Conservation (phyloP, 2,797 vertebrate genomes). For the Xenops minutus region DNA sequence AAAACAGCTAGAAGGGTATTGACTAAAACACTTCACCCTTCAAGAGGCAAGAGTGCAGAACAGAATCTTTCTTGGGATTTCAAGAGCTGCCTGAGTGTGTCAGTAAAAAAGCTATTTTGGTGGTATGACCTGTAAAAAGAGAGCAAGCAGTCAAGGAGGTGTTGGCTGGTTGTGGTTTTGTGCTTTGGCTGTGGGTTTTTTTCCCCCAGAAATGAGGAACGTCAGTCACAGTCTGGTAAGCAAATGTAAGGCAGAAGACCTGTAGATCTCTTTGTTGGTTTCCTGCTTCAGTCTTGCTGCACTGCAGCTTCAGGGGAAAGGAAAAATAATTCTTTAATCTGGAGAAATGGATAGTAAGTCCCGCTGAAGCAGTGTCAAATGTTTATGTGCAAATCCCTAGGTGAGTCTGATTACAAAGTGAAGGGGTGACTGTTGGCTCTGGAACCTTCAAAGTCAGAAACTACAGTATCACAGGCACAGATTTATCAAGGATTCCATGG, state of each 20-base stretch:
- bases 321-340: background rate
- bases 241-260: background rate
- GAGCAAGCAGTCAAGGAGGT: background rate
- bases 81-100: background rate
- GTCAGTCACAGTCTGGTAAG: background rate
- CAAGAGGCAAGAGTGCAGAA: background rate
- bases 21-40: background rate
- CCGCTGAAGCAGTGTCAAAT: background rate
- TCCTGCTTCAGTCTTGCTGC: background rate
- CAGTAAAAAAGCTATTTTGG: background rate
- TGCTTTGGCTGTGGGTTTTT: rapidly evolving
- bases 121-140: background rate
- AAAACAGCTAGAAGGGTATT: background rate
- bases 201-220: background rate
- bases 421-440: background rate
- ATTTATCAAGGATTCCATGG: background rate
- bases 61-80: background rate
- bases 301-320: background rate
- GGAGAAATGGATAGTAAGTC: background rate
- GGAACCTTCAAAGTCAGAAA: background rate
- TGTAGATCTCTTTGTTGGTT: background rate
- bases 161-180: background rate
- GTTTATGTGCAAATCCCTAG: background rate
- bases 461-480: background rate
- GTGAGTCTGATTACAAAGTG: background rate